phyloP scores from a whole-genome alignment of 2,888 invertebrate species.

The Alentia gelatinosa region DNA sequence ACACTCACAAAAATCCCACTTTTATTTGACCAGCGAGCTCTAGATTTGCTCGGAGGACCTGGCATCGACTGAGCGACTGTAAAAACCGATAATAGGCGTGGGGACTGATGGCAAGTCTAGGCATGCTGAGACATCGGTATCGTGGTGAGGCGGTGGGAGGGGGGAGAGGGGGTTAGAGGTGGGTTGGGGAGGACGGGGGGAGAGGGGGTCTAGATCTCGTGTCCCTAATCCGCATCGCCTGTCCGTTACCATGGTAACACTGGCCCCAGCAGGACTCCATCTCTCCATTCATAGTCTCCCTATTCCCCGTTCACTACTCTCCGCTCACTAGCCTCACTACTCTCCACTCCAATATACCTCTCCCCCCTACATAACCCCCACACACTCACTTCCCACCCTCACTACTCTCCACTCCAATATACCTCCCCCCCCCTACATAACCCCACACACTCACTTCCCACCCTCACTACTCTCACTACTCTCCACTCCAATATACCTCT shows the following conservation, averaged over 20 bases:
- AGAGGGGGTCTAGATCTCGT: conserved; percentile 22
- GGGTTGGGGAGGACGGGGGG: neutral
- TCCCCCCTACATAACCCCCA: neutral
- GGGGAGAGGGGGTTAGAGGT: neutral
- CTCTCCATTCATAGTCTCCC: neutral
- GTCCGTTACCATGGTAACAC: conserved; percentile 15
- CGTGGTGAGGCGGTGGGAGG: neutral
- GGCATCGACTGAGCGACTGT: neutral
- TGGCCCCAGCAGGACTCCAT: neutral
- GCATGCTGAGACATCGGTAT: neutral
- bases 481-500: neutral
- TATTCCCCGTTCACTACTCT: neutral
- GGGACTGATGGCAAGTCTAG: neutral
- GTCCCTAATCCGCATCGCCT: conserved; percentile 11
- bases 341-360: too few relatives aligned
- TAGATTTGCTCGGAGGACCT: too few relatives aligned
- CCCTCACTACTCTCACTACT: too few relatives aligned
- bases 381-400: neutral
- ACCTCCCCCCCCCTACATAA: neutral
- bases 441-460: neutral
- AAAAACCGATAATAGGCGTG: neutral
- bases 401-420: neutral
- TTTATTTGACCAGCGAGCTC: too few relatives aligned
- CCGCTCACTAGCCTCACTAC: too few relatives aligned
- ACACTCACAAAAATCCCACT: too few relatives aligned